Evolutionary conservation across 2,797 vertebrate genomes (phyloP), one percentile per base, ranked within the genome.

Genomic region (Rousettus madagascariensis): DNA sequence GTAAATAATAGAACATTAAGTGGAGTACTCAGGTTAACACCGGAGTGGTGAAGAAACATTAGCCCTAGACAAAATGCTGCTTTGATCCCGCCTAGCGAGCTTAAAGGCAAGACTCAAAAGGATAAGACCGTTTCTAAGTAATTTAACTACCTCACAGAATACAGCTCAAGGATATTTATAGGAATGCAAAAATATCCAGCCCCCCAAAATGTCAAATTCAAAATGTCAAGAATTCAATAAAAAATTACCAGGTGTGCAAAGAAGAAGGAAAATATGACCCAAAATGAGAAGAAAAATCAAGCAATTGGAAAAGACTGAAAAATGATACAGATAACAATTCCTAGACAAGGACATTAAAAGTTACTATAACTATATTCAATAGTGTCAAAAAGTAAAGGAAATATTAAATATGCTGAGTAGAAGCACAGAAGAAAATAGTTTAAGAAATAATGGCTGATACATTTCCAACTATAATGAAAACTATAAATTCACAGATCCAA

Each of bases 151-250:
- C 49, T 49, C 49, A 59, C 6, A 69, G 85, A 77, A 74, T 68
- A 80, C 4, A 63, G 46, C 16, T 77, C 74, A 82, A 80, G 80
- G 90, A 85, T 57, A 77, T 66, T 68, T 38, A 38, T 8, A 66
- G 77, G 85, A 91, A 68, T 74, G 82, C 2, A 66, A 95, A 96
- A 85, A 46, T 71, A 79, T n/a, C 19, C 38, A 83, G 43, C n/a
- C 86, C 10, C 11, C n/a, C 49, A 92, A 57, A 72, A 95, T 65
- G n/a, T 88, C 15, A 87, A 91, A 90, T 65, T 36, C 26, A 51
- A 72, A 94, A 55, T 65, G 19, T 83, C 59, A 84, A 79, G 30
- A 94, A 90, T 68, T 30, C 12, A 95, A 66, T 69, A 93, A 82
- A 66, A 95, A 92, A 79, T 75, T 46, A 85, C 1, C 33, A 79